Percentiles rank a stretch among this genome's conserved stretches.
These are phyloP conservation scores for Catonia carolina DNA, from an alignment of 2,888 invertebrate species.

Conservation along the genomic window DNA sequence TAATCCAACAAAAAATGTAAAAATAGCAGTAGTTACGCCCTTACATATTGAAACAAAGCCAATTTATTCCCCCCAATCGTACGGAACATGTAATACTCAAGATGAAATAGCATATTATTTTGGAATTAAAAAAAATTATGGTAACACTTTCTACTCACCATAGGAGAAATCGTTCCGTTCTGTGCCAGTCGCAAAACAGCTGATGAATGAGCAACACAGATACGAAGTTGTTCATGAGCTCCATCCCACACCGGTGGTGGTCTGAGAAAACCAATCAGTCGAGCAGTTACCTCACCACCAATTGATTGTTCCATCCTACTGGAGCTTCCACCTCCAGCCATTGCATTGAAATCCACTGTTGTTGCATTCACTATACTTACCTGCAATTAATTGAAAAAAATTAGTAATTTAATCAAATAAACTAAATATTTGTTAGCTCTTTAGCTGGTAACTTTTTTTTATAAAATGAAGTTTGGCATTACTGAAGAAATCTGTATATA, in stretches of 20 bases:
- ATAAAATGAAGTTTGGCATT: too few relatives aligned
- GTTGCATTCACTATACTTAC: conserved; percentile 78
- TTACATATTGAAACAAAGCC: too few relatives aligned
- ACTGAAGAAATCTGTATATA: too few relatives aligned
- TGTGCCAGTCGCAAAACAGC: conserved; percentile 53
- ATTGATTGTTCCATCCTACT: conserved; percentile 60
- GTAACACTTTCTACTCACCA: conserved; percentile 17
- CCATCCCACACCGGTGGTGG: conserved; percentile 66
- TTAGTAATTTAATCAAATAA: neutral
- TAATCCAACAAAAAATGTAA: too few relatives aligned
- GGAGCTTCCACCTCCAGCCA: conserved; percentile 37
- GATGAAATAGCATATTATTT: too few relatives aligned
- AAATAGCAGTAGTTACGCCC: too few relatives aligned
- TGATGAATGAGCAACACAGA: conserved; percentile 72
- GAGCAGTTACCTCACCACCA: conserved; percentile 67
- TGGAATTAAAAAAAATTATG: too few relatives aligned
- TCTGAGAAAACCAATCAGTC: conserved; percentile 73
- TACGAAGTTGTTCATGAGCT: conserved; percentile 59
- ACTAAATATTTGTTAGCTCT: too few relatives aligned
- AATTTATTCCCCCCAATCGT: too few relatives aligned
- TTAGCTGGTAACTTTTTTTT: too few relatives aligned
- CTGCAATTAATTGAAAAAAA: conserved; percentile 35
- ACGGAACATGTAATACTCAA: too few relatives aligned
- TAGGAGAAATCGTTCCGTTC: conserved; percentile 17
- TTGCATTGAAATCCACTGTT: conserved; percentile 46